Evolutionary conservation across 2,888 invertebrate species (phyloP).

Genomic region (Drosophila tanythrix): DNA sequence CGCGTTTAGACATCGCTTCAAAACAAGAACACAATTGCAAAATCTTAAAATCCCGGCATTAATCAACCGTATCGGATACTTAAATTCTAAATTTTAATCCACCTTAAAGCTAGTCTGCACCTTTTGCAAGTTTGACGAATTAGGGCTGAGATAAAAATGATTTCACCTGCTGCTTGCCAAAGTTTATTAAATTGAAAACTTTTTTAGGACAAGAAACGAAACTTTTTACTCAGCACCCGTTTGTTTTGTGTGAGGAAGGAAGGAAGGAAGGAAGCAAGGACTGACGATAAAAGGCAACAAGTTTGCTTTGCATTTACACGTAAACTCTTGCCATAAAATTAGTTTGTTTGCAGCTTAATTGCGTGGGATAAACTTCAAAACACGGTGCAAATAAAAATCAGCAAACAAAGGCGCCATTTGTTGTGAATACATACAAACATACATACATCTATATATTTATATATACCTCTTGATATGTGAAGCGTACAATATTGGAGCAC

Average conservation of each 20-base stretch:
- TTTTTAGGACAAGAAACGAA: constrained; percentile 35
- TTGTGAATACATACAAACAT: constrained; percentile 12
- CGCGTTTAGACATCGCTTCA: not conserved
- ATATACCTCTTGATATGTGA: not conserved
- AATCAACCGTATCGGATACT: not conserved
- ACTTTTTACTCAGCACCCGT: constrained; percentile 59
- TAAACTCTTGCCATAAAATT: constrained; percentile 53
- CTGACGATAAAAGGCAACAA: constrained; percentile 56
- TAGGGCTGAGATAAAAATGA: constrained; percentile 3
- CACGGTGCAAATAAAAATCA: constrained; percentile 38
- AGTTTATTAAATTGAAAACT: constrained; percentile 51
- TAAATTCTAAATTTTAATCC: not conserved
- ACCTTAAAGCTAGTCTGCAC: not conserved
- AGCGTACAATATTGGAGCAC: not conserved
- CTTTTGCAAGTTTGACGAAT: constrained; percentile 5
- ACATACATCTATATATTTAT: not conserved
- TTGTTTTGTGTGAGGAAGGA: constrained; percentile 14
- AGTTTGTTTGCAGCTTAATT: constrained; percentile 73
- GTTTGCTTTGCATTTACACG: constrained; percentile 68
- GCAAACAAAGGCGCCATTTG: constrained; percentile 30
- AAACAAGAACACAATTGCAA: not conserved
- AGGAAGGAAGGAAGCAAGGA: constrained; percentile 3
- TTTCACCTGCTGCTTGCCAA: constrained; percentile 19
- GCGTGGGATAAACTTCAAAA: constrained; percentile 45
- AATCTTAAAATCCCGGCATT: not conserved